Evolutionary conservation across 2,888 invertebrate species (phyloP).

Genomic region (Galerucella calmariensis): DNA sequence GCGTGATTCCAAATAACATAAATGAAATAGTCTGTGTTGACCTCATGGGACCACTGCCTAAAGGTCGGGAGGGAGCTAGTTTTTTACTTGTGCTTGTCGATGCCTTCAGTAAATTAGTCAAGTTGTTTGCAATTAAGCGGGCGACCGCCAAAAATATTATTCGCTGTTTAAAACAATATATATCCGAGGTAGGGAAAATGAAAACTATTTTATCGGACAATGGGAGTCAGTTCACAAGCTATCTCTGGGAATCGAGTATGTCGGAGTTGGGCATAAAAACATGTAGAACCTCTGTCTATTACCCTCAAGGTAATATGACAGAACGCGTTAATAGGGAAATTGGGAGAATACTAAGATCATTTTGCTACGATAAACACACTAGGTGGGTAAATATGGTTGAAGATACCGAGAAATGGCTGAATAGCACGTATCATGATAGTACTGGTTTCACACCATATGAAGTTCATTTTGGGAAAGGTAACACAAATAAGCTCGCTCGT

Average conservation of each 20-base stretch:
- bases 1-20: not conserved
- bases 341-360: not conserved
- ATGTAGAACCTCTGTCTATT: constrained; percentile 26
- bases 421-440: constrained; percentile 14
- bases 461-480: constrained; percentile 19
- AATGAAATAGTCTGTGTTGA: constrained; percentile 21
- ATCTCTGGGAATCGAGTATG: constrained; percentile 1
- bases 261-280: constrained; percentile 3
- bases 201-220: constrained; percentile 15
- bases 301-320: constrained; percentile 29
- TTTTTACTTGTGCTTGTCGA: constrained; percentile 23
- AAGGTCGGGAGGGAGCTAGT: constrained; percentile 16
- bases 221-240: constrained; percentile 19
- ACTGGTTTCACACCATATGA: constrained; percentile 21
- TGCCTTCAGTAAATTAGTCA: constrained; percentile 30
- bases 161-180: constrained; percentile 12
- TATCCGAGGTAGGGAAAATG: constrained; percentile 6
- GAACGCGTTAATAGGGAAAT: constrained; percentile 19
- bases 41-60: constrained; percentile 33
- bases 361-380: constrained; percentile 18
- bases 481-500: constrained; percentile 2
- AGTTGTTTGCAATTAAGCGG: constrained; percentile 14
- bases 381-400: constrained; percentile 17
- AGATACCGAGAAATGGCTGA: constrained; percentile 13
- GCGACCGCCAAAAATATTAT: constrained; percentile 21